Conservation (phyloP, 2,113 vertebrate genomes). For the Cyanistes caeruleus region DNA sequence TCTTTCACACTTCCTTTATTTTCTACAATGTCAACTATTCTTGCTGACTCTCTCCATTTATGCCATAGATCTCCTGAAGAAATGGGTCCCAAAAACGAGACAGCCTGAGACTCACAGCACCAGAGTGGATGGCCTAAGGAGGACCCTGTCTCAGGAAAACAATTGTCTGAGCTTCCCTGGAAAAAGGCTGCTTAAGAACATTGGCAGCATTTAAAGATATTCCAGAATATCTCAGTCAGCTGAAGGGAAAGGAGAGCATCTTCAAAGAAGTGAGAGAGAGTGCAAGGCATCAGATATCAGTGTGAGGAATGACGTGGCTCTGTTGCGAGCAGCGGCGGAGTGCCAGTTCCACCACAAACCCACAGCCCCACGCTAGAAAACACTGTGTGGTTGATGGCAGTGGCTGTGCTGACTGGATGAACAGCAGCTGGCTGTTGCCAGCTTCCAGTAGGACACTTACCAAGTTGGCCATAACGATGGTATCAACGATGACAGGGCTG, state of each 20-base stretch:
- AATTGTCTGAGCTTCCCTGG: background rate
- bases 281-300: accelerated
- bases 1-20: background rate
- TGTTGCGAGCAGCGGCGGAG: background rate
- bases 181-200: background rate
- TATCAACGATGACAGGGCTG: slow-evolving; percentile 88
- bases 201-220: background rate
- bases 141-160: background rate
- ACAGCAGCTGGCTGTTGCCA: background rate
- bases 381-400: accelerated
- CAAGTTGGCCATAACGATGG: slow-evolving; percentile 98
- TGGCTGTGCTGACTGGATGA: background rate
- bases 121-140: background rate
- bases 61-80: background rate
- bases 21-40: background rate
- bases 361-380: background rate
- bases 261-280: background rate
- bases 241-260: background rate
- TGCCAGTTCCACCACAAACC: background rate
- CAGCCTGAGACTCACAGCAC: background rate
- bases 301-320: background rate
- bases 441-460: slow-evolving; percentile 47
- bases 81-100: background rate
- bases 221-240: background rate
- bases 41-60: background rate